Base-by-base conservation (phyloP, 2,888 invertebrate species). In the Labia minor region DNA sequence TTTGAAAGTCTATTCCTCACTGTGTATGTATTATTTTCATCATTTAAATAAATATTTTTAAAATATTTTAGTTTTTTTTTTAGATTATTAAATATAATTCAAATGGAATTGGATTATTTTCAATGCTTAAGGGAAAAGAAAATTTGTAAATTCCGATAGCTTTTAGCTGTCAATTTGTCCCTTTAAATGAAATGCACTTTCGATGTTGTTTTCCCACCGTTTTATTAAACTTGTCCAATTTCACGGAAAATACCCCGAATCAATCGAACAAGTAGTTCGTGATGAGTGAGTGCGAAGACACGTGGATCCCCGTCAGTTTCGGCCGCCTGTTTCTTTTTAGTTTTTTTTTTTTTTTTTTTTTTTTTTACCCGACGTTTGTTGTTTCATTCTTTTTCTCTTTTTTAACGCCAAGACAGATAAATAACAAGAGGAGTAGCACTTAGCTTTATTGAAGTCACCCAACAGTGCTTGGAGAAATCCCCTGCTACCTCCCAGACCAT, bases 351-450 rank as follows among this genome's bases (percentile, higher is more conserved):
- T 33, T 33, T 33, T 33, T 33, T 33, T 8, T 11, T 33, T 33
- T 33, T 8, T 33, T 33, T 33, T 11, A 8, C 11, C 33, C 49
- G 2, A n/a, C 6, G 16, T 3, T n/a, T 49, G 49, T 49, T 49
- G 49, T 49, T 49, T 49, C 11, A 8, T 33, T 11, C n/a, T 49
- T 49, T 16, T 49, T 49, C 49, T 49, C 49, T 49, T 49, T 49
- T 49, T 49, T 49, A 49, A 49, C 49, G 49, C 49, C 49, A 49
- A 49, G 49, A 49, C 49, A 49, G 49, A 49, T 49, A 49, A 49
- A 49, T 49, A 49, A 49, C 49, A 49, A 49, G 49, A 49, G 49
- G 49, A 49, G 49, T 49, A 49, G 49, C 49, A 49, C 49, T 49
- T 49, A 49, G 49, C 49, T 49, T 49, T 49, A 49, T 49, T 49